These are phyloP conservation scores for Podilymbus podiceps DNA, from an alignment of 2,113 vertebrate genomes.

Conservation along the genomic window DNA sequence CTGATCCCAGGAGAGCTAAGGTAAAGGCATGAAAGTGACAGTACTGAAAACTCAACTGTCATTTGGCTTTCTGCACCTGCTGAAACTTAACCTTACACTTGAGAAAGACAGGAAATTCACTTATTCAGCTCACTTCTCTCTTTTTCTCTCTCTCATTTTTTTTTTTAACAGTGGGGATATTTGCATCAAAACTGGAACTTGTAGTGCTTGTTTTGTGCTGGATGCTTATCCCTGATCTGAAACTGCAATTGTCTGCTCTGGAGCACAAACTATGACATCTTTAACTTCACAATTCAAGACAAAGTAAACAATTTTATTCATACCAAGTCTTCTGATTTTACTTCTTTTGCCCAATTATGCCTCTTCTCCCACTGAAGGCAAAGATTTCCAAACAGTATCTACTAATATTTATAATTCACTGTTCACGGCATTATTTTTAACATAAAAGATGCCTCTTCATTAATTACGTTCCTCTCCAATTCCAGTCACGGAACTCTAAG, in stretches of 20 bases:
- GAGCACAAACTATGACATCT: background rate
- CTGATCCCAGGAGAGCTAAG: background rate
- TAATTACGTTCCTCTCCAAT: background rate
- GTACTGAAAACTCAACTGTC: background rate
- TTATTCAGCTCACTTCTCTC: background rate
- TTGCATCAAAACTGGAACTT: background rate
- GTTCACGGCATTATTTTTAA: background rate
- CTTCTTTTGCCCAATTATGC: background rate
- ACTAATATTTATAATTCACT: background rate
- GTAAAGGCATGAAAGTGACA: background rate
- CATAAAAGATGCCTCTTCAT: background rate
- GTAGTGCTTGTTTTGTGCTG: background rate
- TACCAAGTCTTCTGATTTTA: background rate
- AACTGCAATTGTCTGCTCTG: background rate
- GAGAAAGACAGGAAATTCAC: background rate
- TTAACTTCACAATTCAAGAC: background rate
- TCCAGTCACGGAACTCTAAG: background rate
- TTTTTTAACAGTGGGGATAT: background rate
- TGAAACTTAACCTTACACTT: background rate
- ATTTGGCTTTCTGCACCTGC: background rate
- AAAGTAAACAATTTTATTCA: background rate
- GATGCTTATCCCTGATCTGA: background rate
- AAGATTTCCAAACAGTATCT: background rate
- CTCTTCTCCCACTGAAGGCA: background rate
- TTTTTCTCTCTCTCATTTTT: background rate